A percentile compares a stretch with the other conserved stretches of the same genome.
Conservation (phyloP, 2,113 vertebrate species). For the Oryzias curvinotus region DNA sequence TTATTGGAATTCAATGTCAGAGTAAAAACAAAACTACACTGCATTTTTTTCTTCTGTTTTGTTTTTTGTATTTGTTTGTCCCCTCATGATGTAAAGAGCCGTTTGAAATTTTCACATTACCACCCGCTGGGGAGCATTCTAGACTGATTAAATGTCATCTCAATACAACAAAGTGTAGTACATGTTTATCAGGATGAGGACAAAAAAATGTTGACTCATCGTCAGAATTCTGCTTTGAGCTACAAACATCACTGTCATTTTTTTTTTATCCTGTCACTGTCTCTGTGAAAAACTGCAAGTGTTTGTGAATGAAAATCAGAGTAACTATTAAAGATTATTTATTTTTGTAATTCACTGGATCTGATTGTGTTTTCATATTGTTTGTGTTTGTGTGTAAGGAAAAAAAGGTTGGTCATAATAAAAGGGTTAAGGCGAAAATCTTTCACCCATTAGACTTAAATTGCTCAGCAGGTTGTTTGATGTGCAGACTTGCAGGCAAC, state of each 20-base stretch:
- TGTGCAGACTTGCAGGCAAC: background rate
- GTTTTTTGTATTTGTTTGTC: background rate
- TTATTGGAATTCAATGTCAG: conserved; percentile 4
- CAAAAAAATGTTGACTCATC: conserved; percentile 16
- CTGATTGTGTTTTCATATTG: conserved; percentile 8
- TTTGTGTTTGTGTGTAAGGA: background rate
- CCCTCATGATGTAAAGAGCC: background rate
- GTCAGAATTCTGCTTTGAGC: conserved; percentile 21
- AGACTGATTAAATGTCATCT: conserved; percentile 6
- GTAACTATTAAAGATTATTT: conserved; percentile 77
- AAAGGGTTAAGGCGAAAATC: background rate
- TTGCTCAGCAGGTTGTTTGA: conserved; percentile 1
- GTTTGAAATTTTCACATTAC: background rate
- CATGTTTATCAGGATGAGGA: conserved; percentile 10
- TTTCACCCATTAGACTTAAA: background rate
- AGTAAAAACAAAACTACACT: background rate
- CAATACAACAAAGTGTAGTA: background rate
- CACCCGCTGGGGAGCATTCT: background rate
- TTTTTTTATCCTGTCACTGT: conserved; percentile 22
- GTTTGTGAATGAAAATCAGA: conserved; percentile 64
- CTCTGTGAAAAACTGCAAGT: conserved; percentile 57
- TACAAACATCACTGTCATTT: conserved; percentile 20
- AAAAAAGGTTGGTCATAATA: background rate
- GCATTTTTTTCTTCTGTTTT: conserved; percentile 6
- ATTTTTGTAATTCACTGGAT: conserved; percentile 69